Evolutionary conservation across 1,140 invertebrate species (phyloP), one percentile per base, ranked within the genome.

Genomic region (Zaprionus kolodkinae): DNA sequence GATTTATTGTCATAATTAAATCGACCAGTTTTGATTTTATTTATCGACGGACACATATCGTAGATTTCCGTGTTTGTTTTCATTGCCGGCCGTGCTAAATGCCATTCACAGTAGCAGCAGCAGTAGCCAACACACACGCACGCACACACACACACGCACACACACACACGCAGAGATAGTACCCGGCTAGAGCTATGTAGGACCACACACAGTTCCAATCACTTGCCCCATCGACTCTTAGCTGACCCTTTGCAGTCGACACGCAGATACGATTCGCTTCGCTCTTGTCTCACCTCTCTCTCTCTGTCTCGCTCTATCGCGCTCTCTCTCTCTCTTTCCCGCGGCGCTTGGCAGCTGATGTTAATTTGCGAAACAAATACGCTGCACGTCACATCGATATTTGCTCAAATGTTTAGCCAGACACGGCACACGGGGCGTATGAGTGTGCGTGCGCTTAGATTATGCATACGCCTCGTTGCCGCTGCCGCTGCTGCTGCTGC

Each of bases 1-100:
- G 38, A 80, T 87, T 89, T 74, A 61, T 72, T 75, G 85, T 78
- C 84, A 87, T 87, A 84, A 87, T 80, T 84, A 87, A 87, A 87
- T 84, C 71, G 85, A 87, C 85, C 85, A 84, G 84, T 84, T 87
- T 89, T 89, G 21, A 79, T 86, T 60, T 59, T 50, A 15, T 65
- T 60, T 30, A 30, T 50, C 59, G 15, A 55, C 36, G 55, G 11
- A 64, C 56, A 71, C 87, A 83, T 70, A 25, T 50, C 40, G 17
- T 50, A 25, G 21, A 88, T 88, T 80, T 87, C 83, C 83, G 83
- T 76, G 67, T 87, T 74, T 67, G 48, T 55, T 56, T 81, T 59
- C 40, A 50, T 52, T 74, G 72, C 65, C 40, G 59, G n/a, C 15
- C 62, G 38, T 69, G 38, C 57, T 48, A 73, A 69, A 62, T 15